Evolutionary conservation across 2,113 vertebrate species (phyloP).

Genomic region (Cnemophilus loriae): DNA sequence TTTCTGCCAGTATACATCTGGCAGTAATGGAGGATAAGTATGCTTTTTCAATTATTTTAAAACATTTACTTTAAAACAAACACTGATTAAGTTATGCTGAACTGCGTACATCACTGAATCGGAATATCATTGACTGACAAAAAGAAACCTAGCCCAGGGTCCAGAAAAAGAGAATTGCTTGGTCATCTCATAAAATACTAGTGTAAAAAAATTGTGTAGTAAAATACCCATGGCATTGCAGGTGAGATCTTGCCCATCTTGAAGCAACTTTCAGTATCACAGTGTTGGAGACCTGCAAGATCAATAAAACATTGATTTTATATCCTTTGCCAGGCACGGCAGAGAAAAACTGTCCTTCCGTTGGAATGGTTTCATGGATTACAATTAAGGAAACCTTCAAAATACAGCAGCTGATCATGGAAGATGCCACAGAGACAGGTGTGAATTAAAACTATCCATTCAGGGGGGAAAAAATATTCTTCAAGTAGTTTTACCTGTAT

Average conservation of each 20-base stretch:
- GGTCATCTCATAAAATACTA: background rate
- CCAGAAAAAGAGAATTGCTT: background rate
- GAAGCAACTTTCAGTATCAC: background rate
- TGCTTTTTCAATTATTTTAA: background rate
- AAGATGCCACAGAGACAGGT: conserved; percentile 77
- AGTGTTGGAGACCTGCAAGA: background rate
- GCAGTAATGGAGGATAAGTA: background rate
- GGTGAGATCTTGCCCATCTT: background rate
- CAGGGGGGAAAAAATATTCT: fast-evolving
- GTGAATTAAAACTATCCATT: conserved; percentile 38
- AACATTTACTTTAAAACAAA: background rate
- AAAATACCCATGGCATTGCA: background rate
- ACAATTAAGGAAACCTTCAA: conserved; percentile 76
- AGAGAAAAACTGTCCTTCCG: conserved; percentile 77
- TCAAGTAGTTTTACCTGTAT: background rate
- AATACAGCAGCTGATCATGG: conserved; percentile 73
- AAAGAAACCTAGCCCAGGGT: background rate
- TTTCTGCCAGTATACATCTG: background rate
- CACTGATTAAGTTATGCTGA: background rate
- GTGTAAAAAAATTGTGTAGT: background rate
- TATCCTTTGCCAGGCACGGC: conserved; percentile 67
- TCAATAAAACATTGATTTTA: background rate
- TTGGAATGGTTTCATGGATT: conserved; percentile 84
- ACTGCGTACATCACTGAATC: background rate
- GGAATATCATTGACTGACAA: background rate